Conservation (phyloP, 1,140 invertebrate genomes). For the Chrysopa pallens region DNA sequence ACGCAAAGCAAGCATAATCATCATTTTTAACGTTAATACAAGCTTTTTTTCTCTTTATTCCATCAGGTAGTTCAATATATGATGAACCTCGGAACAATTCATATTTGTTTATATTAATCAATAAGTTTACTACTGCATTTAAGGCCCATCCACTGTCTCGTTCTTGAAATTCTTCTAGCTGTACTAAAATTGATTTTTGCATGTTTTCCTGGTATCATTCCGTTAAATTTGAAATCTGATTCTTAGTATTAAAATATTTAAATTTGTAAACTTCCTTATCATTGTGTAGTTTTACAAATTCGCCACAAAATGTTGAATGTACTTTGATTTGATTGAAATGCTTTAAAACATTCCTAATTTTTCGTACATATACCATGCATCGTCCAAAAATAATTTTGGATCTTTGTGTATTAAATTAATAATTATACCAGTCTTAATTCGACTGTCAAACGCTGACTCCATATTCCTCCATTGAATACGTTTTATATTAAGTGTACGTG, state of each 20-base stretch:
- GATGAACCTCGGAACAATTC: constrained; percentile 3
- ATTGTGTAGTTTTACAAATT: constrained; percentile 4
- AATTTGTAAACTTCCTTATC: constrained; percentile 3
- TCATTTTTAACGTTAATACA: constrained; percentile 15
- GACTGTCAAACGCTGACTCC: constrained; percentile 4
- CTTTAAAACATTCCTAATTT: constrained; percentile 1
- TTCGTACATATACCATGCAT: constrained; percentile 2
- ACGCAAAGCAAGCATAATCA: constrained; percentile 14
- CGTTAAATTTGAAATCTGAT: constrained; percentile 4
- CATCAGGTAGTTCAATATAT: constrained; percentile 11
- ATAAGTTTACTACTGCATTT: constrained; percentile 10
- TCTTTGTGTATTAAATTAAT: constrained; percentile 7
- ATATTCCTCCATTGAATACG: not conserved
- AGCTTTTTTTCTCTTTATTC: constrained; percentile 13
- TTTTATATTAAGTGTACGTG: too few relatives aligned
- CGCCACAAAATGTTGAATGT: constrained; percentile 4
- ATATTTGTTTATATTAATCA: constrained; percentile 14
- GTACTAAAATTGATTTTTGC: constrained; percentile 1
- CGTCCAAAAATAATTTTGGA: constrained; percentile 6
- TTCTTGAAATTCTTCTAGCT: constrained; percentile 16
- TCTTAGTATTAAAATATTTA: constrained; percentile 5
- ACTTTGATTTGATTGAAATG: constrained; percentile 1
- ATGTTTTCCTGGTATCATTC: constrained; percentile 5
- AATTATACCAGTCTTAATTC: constrained; percentile 5
- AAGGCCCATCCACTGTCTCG: constrained; percentile 18